Evolutionary conservation across 2,888 invertebrate genomes (phyloP).

Genomic region (Gymnocheta viridis): DNA sequence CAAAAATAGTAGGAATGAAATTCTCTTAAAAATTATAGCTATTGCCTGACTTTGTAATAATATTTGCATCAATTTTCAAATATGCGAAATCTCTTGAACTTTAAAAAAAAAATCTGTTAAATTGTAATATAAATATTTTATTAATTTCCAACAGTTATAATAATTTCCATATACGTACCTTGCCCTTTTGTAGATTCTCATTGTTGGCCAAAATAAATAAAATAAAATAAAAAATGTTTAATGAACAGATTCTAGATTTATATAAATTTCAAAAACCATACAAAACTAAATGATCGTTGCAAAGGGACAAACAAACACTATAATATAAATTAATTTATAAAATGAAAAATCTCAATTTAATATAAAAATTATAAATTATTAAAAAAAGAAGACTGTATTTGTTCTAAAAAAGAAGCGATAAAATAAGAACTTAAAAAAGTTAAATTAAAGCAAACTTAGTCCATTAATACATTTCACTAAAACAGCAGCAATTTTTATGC

Average conservation of each 20-base stretch:
- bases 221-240: constrained; percentile 27
- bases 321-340: constrained; percentile 42
- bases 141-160: not conserved
- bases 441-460: constrained; percentile 24
- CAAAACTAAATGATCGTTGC: constrained; percentile 14
- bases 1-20: not conserved
- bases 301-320: constrained; percentile 43
- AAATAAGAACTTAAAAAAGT: constrained; percentile 38
- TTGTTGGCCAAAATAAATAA: constrained; percentile 74
- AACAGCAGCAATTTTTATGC: not conserved
- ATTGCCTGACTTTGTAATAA: not conserved
- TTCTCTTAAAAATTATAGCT: not conserved
- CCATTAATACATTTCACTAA: constrained; percentile 1
- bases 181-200: constrained; percentile 69
- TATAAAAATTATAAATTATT: constrained; percentile 50
- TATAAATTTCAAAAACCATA: constrained; percentile 22
- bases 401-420: constrained; percentile 72
- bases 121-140: not conserved
- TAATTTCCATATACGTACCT: not conserved
- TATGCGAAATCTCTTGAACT: not conserved
- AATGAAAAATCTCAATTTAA: constrained; percentile 21
- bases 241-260: constrained; percentile 67
- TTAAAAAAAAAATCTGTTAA: not conserved
- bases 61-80: not conserved
- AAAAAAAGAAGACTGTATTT: constrained; percentile 77